Evolutionary conservation across 1,140 invertebrate genomes (phyloP), one percentile per base, ranked within the genome.

Genomic region (Drepana arcuata): DNA sequence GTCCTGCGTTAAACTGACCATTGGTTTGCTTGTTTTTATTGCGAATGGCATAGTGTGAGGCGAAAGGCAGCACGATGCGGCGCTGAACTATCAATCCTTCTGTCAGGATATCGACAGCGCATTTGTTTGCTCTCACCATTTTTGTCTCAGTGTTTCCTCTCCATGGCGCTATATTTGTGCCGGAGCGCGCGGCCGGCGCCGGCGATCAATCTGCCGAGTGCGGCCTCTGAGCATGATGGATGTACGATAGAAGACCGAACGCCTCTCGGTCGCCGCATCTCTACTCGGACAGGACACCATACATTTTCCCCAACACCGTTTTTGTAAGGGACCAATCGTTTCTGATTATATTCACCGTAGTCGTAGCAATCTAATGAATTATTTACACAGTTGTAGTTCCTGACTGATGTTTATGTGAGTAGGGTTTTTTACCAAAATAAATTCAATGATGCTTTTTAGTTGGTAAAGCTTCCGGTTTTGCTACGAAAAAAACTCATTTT

Each of bases 121-220:
- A 81, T 81, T 81, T 78, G 77, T 81, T 77, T 81, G 68, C 58
- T 72, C 48, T 62, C 68, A 53, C 70, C 69, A 80, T 75, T 78
- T 80, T 74, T 78, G 73, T 81, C 73, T 73, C 59, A 60, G 61
- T 52, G 44, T 62, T 61, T 60, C 50, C 59, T 53, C 52, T 47
- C 43, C 49, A 63, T 42, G 21, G 41, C 36, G 51, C 51, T 67
- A 62, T 66, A 66, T 67, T 61, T 49, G 55, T 50, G 36, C 38
- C 45, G 25, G 35, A 37, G 49, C 54, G 58, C 54, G 54, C 50
- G 55, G 52, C 54, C 52, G 51, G 54, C 56, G 56, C 40, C 48
- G 53, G 44, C 70, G 57, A 79, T 79, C 74, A 75, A 75, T 78
- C 73, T 71, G 55, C 57, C 48, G 34, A 55, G 42, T 50, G 48